Percentiles rank a stretch among this genome's conserved stretches.
phyloP scores from a whole-genome alignment of 2,113 vertebrate genomes.

The Lutjanus erythropterus region DNA sequence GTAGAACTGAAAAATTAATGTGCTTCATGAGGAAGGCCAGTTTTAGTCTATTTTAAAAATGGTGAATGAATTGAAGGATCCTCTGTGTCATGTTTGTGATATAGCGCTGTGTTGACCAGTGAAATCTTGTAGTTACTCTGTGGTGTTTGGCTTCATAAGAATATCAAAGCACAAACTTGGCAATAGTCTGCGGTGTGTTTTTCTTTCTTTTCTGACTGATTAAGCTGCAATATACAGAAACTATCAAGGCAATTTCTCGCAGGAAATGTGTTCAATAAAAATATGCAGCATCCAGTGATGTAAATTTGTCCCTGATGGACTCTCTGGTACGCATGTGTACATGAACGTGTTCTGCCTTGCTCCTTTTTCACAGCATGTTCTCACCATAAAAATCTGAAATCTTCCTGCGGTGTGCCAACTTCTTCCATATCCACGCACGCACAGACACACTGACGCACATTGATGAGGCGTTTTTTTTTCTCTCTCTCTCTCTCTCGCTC shows the following conservation, averaged over 20 bases:
- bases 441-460: conserved; percentile 33
- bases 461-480: not conserved
- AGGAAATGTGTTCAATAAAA: conserved; percentile 78
- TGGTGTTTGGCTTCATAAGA: conserved; percentile 72
- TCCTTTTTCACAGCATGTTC: conserved; percentile 60
- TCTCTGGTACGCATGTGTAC: conserved; percentile 50
- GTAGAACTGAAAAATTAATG: not conserved
- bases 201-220: conserved; percentile 41
- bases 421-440: conserved; percentile 39
- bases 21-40: conserved; percentile 8
- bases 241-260: conserved; percentile 49
- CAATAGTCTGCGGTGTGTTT: conserved; percentile 52
- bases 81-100: conserved; percentile 71
- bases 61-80: conserved; percentile 40
- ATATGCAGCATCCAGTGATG: conserved; percentile 64
- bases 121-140: conserved; percentile 71
- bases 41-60: conserved; percentile 36
- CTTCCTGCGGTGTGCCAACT: conserved; percentile 44
- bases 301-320: conserved; percentile 62
- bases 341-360: conserved; percentile 48
- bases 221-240: conserved; percentile 50
- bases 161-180: conserved; percentile 72
- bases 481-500: too few relatives aligned
- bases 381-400: conserved; percentile 64
- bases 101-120: conserved; percentile 70